Percentiles rank a stretch among this genome's conserved stretches.
Conservation (phyloP, 1,140 invertebrate species). For the Ephestia elutella region DNA sequence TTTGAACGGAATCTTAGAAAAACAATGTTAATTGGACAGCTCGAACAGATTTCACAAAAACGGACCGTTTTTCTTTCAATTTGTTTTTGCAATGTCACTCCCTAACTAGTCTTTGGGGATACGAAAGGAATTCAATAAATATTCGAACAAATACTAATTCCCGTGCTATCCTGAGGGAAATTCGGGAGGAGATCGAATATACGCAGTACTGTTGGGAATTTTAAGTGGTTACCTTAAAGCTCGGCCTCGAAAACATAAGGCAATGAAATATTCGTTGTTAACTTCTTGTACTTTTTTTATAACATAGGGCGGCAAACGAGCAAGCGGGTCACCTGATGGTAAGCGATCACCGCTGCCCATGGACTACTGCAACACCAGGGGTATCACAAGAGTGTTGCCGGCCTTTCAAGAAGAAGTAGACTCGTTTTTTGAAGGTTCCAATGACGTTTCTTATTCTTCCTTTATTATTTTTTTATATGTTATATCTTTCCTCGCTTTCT, state of each 20-base stretch:
- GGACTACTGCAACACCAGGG: too few species aligned
- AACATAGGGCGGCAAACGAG: too few species aligned
- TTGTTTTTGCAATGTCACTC: not conserved
- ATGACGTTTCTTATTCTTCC: too few species aligned
- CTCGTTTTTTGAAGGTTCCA: too few species aligned
- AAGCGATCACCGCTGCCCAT: too few species aligned
- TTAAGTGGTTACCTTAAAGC: not conserved
- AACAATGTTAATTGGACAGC: not conserved
- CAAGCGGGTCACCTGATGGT: too few species aligned
- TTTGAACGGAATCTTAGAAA: not conserved
- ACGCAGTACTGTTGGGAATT: not conserved
- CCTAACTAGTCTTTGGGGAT: not conserved
- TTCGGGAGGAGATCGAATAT: not conserved
- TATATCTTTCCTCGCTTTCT: too few species aligned
- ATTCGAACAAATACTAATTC: slow-evolving; percentile 3
- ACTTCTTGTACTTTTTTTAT: not conserved
- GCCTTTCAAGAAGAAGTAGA: too few species aligned
- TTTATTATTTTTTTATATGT: too few species aligned
- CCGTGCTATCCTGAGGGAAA: not conserved
- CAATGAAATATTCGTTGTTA: not conserved
- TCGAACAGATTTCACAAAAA: not conserved
- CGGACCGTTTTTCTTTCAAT: not conserved
- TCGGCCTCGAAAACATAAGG: not conserved
- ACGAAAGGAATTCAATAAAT: not conserved
- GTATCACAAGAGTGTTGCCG: too few species aligned